Percentiles rank a stretch among this genome's conserved stretches.
phyloP scores from a whole-genome alignment of 1,140 invertebrate genomes.

The Ditylenchus dipsaci region DNA sequence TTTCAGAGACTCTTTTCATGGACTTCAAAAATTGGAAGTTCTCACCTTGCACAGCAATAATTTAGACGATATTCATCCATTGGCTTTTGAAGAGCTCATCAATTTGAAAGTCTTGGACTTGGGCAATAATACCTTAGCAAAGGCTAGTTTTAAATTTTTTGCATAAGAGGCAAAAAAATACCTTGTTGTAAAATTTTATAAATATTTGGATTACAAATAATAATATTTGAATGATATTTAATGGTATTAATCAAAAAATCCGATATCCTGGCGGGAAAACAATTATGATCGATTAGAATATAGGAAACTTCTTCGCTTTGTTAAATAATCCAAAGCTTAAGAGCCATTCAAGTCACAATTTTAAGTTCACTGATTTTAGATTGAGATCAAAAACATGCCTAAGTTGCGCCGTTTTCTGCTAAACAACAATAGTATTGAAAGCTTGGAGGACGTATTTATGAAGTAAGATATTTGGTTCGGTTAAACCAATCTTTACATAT shows the following conservation, averaged over 20 bases:
- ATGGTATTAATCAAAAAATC: no score
- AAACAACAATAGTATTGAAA: conserved; percentile 49
- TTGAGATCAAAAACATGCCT: conserved; percentile 20
- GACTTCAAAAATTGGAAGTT: conserved; percentile 38
- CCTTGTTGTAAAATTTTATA: no score
- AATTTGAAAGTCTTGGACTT: conserved; percentile 40
- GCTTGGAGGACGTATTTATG: conserved; percentile 35
- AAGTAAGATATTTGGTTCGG: background rate
- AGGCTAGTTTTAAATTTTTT: conserved; percentile 11
- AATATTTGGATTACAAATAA: no score
- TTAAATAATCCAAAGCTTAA: no score
- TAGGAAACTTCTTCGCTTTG: background rate
- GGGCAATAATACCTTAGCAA: conserved; percentile 34
- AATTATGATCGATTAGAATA: no score
- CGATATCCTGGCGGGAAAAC: no score
- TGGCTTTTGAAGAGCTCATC: conserved; percentile 27
- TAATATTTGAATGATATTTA: no score
- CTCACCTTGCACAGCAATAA: conserved; percentile 32
- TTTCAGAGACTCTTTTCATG: conserved; percentile 37
- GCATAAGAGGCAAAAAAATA: no score
- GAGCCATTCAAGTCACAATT: background rate
- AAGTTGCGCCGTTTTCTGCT: conserved; percentile 43
- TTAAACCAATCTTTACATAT: background rate
- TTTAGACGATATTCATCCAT: conserved; percentile 20
- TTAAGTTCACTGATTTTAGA: background rate